Evolutionary conservation across 2,113 vertebrate species (phyloP).

Genomic region (Seriola quinqueradiata): DNA sequence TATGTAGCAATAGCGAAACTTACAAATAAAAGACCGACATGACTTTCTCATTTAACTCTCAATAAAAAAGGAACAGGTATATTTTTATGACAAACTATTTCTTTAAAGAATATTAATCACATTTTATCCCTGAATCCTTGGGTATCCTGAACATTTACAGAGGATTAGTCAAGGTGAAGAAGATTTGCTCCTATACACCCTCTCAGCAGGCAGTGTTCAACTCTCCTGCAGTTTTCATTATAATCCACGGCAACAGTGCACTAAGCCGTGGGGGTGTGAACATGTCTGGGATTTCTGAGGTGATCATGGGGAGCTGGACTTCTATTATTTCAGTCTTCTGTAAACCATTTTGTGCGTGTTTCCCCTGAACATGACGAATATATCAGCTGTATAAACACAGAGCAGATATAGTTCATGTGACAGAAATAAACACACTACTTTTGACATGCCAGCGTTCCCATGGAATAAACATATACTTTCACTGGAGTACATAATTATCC

Average conservation of each 20-base stretch:
- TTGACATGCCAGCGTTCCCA: background rate
- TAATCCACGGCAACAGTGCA: slow-evolving; percentile 11
- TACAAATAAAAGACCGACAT: no score
- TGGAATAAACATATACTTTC: slow-evolving; percentile 50
- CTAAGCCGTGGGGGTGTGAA: slow-evolving; percentile 1
- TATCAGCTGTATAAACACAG: slow-evolving; percentile 53
- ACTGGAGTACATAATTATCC: slow-evolving; percentile 29
- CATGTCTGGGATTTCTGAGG: slow-evolving; percentile 37
- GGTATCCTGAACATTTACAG: slow-evolving; percentile 16
- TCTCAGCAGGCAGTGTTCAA: slow-evolving; percentile 24
- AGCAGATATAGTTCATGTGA: slow-evolving; percentile 29
- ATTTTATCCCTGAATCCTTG: background rate
- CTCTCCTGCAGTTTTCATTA: slow-evolving; percentile 24
- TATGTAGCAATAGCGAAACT: no score
- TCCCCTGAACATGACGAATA: slow-evolving; percentile 8
- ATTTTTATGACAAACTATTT: background rate
- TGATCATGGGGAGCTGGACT: slow-evolving; percentile 13
- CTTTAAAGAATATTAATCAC: slow-evolving; percentile 5
- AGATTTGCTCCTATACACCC: background rate
- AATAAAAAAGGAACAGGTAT: no score
- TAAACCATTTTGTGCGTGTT: slow-evolving; percentile 17
- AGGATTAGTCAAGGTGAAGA: slow-evolving; percentile 13
- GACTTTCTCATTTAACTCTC: no score
- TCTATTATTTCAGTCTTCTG: slow-evolving; percentile 46
- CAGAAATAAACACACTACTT: slow-evolving; percentile 45